Base-by-base conservation (phyloP, 1,140 invertebrate genomes). In the Drosophila sucinea region DNA sequence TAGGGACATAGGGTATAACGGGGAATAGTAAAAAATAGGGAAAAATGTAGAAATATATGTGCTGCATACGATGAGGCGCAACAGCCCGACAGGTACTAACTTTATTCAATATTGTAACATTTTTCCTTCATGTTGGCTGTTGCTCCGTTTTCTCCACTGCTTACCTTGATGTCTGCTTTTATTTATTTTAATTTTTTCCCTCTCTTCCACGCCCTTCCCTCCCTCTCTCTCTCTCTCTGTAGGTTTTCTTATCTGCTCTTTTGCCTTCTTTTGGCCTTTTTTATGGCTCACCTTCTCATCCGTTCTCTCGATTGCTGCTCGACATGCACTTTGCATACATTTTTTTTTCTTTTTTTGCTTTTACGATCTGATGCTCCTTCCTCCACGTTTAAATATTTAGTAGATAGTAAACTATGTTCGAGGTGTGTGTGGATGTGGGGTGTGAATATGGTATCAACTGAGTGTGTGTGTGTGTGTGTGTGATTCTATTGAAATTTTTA, bases 261-360 rank as follows among this genome's bases (percentile, higher is more conserved):
- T 67, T 55, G 44, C 44, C 54, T 64, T 33, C 77, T 54, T 41
- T 74, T 25, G 30, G 57, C 51, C 67, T 81, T 73, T 84, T 87
- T 86, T 86, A 86, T 76, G 75, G 55, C 82, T 81, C 47, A 81
- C 70, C 83, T 27, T 25, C 44, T 8, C 23, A 25, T 51, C 44
- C 44, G 7, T 51, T 51, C 44, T 51, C 44, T 83, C 83, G 76
- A 86, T 86, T 82, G 76, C 83, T 86, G 83, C 83, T 79, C 79
- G 79, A 86, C 83, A 86, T 86, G 83, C 83, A 86, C 83, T 87
- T 86, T 86, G 83, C 83, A 86, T 86, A 86, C 76, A 86, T 87
- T 86, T 83, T 79, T 27, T 38, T 38, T 38, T 38, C 10, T 38
- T 11, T 1, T 25, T 83, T 76, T 11, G 72, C 83, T 71, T 86